Evolutionary conservation across 64 coral and sea anemone genomes (phyloP), one percentile per base, ranked within the genome.

Genomic region (Montipora efflorescens): DNA sequence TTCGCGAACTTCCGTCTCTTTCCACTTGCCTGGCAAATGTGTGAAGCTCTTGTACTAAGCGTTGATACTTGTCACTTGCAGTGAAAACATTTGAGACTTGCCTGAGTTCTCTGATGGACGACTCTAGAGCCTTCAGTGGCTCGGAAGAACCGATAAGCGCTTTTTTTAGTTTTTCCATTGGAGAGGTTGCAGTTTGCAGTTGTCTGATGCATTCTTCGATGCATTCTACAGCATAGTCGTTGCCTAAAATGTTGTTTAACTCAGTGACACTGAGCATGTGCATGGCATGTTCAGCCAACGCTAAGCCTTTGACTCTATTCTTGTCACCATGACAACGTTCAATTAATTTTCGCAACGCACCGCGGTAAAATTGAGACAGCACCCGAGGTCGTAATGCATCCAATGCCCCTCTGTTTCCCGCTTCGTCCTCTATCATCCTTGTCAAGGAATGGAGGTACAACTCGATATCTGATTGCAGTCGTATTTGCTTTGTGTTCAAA

Each of bases 221-320:
- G 21, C 92, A 90, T 22, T 99, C 95, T 6, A 96, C 61, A 0
- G 98, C 98, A 36, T 94, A 90, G 12, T 79, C 47, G 16, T 76
- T 74, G 4, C 98, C 98, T 25, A 99, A 78, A 55, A 99, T 78
- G 59, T 87, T 94, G 64, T 99, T 99, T 18, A 94, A 18, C 87
- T 99, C 98, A 70, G 90, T 72, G n/a, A 94, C 84, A 79, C 95
- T 90, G 9, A 96, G 75, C 79, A 99, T 68, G 66, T 99, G 95
- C 95, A 96, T 99, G 19, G 93, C 95, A 70, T 96, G 92, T 70
- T 96, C 92, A 25, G 80, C 87, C 18, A 94, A 76, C 3, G 95
- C 98, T 45, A 96, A 58, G 19, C 98, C 98, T 8, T 88, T 87
- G 5, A 92, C 76, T 20, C 82, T 74, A 61, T 87, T 85, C 66